Evolutionary conservation across 2,113 vertebrate species (phyloP).

Genomic region (Casuarius casuarius): DNA sequence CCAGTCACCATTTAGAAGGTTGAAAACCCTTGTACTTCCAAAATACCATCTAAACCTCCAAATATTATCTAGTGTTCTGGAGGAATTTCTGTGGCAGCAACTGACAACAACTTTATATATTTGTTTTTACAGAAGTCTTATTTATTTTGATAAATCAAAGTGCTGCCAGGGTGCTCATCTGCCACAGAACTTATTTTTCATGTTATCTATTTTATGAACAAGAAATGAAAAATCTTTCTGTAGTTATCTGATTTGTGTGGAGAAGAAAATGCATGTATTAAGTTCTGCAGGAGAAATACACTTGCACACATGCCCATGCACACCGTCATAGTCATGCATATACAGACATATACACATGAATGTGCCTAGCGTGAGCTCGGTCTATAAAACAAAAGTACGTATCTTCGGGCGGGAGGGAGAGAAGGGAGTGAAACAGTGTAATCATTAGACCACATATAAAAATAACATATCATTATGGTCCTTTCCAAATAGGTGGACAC

Average conservation of each 20-base stretch:
- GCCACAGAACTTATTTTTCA: not conserved
- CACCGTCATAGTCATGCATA: no score
- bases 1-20: not conserved
- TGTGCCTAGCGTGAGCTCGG: not conserved
- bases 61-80: not conserved
- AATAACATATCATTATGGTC: not conserved
- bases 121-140: not conserved
- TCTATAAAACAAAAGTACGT: not conserved
- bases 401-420: not conserved
- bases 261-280: not conserved
- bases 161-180: constrained; percentile 1
- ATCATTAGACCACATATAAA: not conserved
- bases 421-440: not conserved
- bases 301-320: not conserved
- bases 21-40: not conserved
- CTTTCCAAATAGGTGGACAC: not conserved
- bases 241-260: not conserved
- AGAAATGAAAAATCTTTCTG: not conserved
- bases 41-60: not conserved
- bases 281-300: not conserved
- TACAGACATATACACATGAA: not conserved
- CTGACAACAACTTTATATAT: not conserved
- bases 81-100: not conserved
- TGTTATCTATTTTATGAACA: not conserved
- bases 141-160: constrained; percentile 24